Evolutionary conservation across 2,888 invertebrate species (phyloP), one percentile per base, ranked within the genome.

Genomic region (Empis stercorea): DNA sequence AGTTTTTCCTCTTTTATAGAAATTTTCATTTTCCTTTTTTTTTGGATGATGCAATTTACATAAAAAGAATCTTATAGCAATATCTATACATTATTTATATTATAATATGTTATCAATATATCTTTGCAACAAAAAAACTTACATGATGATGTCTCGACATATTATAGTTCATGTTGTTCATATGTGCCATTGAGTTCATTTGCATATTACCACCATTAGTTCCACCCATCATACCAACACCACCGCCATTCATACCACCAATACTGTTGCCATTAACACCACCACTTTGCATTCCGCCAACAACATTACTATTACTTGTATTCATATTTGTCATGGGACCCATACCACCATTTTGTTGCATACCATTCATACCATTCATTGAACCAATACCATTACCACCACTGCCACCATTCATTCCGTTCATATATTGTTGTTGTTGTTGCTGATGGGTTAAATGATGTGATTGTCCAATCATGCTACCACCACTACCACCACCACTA

Each of bases 341-440:
- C 62, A 71, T 70, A 48, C 64, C 74, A 76, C 64, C 74, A 76
- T 80, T 80, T 55, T 76, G 76, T 50, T 73, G 73, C 76, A 80
- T 80, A 54, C 66, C 75, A 52, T 75, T 74, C 72, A 74, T 73
- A 16, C 56, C 55, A 48, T 53, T 55, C 54, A 56, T 54, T 44
- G 51, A 46, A 43, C 52, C 51, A 43, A 49, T 51, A 42, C 48
- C 5, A 20, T 5, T 20, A 20, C 20, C 20, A 20, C 20, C 20
- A 5, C 20, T 5, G 5, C 54, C 44, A 57, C 55, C 49, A 59
- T 57, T 48, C 52, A 55, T 55, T 43, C 54, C 54, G n/a, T 64
- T 65, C 63, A 66, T 65, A 51, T 66, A 66, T 46, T 64, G 67
- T 56, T 59, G 60, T 51, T 59, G 57, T 51, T 57, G 23, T 27